A percentile compares a stretch with the other conserved stretches of the same genome.
phyloP scores from a whole-genome alignment of 1,140 invertebrate species.

The Zaprionus nigranus region DNA sequence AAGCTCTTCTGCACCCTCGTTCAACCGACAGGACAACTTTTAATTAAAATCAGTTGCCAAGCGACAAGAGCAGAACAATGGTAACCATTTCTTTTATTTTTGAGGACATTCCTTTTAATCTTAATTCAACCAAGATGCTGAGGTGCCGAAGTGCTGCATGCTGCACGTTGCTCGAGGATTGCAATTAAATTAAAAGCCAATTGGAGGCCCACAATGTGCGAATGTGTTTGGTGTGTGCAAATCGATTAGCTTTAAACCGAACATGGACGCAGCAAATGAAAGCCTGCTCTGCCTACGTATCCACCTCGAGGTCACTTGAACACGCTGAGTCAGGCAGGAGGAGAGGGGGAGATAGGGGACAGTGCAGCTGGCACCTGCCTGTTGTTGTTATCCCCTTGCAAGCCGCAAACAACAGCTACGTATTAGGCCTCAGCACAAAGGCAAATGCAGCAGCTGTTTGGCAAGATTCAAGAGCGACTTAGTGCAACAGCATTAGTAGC shows the following conservation, averaged over 20 bases:
- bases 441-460: constrained; percentile 50
- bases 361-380: constrained; percentile 29
- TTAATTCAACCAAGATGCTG: neutral
- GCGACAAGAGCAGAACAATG: neutral
- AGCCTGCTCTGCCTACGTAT: neutral
- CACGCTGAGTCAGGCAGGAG: neutral
- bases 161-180: neutral
- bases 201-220: constrained; percentile 5
- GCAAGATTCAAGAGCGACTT: constrained; percentile 49
- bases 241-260: constrained; percentile 62
- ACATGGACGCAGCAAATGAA: constrained; percentile 12
- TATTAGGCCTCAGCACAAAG: constrained; percentile 70
- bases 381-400: constrained; percentile 70
- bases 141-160: neutral
- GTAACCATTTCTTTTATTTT: neutral
- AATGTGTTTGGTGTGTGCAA: constrained; percentile 60
- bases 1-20: neutral
- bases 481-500: constrained; percentile 35
- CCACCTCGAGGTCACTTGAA: neutral
- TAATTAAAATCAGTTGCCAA: constrained; percentile 2
- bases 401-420: constrained; percentile 74
- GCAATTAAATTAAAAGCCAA: constrained; percentile 28
- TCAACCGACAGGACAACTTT: neutral
- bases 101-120: neutral
- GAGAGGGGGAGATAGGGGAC: neutral